A percentile compares a stretch with the other conserved stretches of the same genome.
Evolutionary conservation across 2,113 vertebrate species (phyloP).

Genomic region (Gambusia affinis): DNA sequence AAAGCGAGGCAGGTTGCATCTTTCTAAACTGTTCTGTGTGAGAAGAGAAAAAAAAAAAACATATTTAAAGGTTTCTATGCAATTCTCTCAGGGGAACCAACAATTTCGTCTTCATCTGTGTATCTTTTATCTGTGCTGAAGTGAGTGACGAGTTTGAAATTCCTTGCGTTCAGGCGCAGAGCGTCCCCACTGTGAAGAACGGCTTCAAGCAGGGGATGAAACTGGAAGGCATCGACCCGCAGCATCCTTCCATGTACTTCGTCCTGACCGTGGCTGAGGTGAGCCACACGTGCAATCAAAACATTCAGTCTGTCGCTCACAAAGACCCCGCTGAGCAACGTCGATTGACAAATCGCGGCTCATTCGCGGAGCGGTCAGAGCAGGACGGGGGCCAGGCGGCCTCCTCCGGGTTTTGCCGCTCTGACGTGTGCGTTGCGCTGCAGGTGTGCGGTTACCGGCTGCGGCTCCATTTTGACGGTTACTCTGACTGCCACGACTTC

Average conservation of each 20-base stretch:
- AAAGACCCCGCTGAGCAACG: neutral
- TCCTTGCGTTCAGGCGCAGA: slow-evolving; percentile 79
- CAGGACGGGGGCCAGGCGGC: neutral
- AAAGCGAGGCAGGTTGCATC: no score
- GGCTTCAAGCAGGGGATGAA: slow-evolving; percentile 97
- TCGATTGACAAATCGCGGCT: neutral
- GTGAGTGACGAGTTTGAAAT: neutral
- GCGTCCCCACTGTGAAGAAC: slow-evolving; percentile 85
- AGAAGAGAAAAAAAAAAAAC: neutral
- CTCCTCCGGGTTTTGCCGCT: neutral
- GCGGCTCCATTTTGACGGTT: slow-evolving; percentile 96
- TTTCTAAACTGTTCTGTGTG: neutral
- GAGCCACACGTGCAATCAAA: slow-evolving; percentile 27
- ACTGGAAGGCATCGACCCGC: slow-evolving; percentile 94
- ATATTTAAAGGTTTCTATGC: neutral
- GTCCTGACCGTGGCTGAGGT: slow-evolving; percentile 97
- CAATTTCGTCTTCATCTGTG: no score
- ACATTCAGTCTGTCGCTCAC: neutral
- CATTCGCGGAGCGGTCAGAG: neutral
- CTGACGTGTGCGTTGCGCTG: neutral
- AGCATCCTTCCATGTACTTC: slow-evolving; percentile 98
- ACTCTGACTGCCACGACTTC: slow-evolving; percentile 97
- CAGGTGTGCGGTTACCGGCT: slow-evolving; percentile 95
- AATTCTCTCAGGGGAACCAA: neutral
- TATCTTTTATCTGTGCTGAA: neutral